Conservation (phyloP, 2,113 vertebrate genomes). For the Orientallactaga bullata region DNA sequence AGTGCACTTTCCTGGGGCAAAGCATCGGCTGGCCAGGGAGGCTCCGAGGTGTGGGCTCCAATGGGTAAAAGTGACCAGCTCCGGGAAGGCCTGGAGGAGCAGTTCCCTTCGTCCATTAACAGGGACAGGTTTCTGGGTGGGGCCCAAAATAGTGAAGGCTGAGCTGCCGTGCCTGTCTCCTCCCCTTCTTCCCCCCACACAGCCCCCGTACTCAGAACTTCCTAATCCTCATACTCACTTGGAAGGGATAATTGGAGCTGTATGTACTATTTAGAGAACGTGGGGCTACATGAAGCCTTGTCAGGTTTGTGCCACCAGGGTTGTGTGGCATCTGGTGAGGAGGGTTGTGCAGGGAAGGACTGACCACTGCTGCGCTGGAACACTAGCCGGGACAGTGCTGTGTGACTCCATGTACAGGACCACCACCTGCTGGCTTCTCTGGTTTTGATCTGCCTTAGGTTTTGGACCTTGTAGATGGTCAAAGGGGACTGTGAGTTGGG, state of each 20-base stretch:
- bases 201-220: rapidly evolving
- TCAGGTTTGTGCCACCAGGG: neutral
- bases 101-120: neutral
- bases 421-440: neutral
- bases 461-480: neutral
- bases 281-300: neutral
- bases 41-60: neutral
- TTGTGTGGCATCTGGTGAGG: neutral
- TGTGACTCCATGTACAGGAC: neutral
- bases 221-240: neutral
- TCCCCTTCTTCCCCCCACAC: neutral
- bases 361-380: too few relatives aligned
- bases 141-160: rapidly evolving
- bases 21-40: rapidly evolving
- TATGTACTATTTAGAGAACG: neutral
- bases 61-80: neutral
- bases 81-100: neutral
- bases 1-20: rapidly evolving
- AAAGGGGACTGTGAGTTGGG: neutral
- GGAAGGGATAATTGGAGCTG: neutral
- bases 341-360: neutral
- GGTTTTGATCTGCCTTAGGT: neutral
- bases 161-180: rapidly evolving
- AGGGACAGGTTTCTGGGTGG: rapidly evolving
- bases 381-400: neutral